A percentile compares a stretch with the other conserved stretches of the same genome.
phyloP scores from a whole-genome alignment of 2,888 invertebrate genomes.

The Crioceris asparagi region DNA sequence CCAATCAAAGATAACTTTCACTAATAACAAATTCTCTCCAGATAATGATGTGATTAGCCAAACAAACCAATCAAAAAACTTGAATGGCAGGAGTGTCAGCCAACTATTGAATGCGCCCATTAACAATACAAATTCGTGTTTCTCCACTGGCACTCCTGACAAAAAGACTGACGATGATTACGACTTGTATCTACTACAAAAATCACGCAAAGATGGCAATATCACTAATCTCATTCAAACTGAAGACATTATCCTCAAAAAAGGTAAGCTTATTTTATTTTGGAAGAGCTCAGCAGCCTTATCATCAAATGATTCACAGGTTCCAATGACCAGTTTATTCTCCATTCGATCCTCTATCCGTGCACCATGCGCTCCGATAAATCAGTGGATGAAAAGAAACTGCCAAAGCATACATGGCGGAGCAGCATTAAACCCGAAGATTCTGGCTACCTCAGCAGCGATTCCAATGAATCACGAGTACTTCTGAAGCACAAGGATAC shows the following conservation, averaged over 20 bases:
- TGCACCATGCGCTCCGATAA: constrained; percentile 9
- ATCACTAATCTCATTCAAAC: constrained; percentile 21
- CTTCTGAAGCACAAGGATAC: constrained; percentile 35
- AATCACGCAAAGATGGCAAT: constrained; percentile 19
- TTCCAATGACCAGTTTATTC: constrained; percentile 29
- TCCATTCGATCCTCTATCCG: too few species aligned
- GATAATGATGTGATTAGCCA: constrained; percentile 1
- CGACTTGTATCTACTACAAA: constrained; percentile 21
- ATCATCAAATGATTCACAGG: too few species aligned
- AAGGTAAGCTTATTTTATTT: too few species aligned
- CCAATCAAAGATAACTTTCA: too few species aligned
- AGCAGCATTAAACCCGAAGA: constrained; percentile 43
- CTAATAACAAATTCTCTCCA: background rate
- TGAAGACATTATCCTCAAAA: constrained; percentile 25
- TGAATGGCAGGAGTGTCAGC: background rate
- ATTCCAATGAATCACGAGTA: constrained; percentile 35
- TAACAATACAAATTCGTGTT: background rate
- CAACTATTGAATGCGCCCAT: too few species aligned
- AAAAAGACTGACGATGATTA: constrained; percentile 14
- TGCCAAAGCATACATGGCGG: constrained; percentile 19
- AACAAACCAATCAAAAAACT: constrained; percentile 5
- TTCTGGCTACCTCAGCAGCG: constrained; percentile 78
- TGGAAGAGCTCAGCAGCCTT: too few species aligned
- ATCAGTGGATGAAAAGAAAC: constrained; percentile 20
- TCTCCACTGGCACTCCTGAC: constrained; percentile 21